These are phyloP conservation scores for Etheostoma cragini DNA, from an alignment of 2,113 vertebrate genomes.

Conservation along the genomic window DNA sequence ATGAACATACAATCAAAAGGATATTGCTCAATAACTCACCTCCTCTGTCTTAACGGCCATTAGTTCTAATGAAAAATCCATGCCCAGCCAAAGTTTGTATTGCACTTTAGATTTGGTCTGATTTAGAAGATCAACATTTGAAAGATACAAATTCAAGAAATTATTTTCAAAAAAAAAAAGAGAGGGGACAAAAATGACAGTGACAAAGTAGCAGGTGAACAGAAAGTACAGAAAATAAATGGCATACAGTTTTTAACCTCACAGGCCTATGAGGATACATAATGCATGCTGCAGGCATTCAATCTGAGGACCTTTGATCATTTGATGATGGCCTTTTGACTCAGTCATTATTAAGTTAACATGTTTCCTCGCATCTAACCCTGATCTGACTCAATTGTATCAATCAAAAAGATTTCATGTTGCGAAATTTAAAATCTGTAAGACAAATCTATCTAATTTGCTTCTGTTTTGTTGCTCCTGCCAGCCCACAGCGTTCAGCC, in stretches of 20 bases:
- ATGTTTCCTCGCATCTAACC: conserved; percentile 26
- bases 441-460: conserved; percentile 39
- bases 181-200: neutral
- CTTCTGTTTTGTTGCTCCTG: neutral
- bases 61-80: conserved; percentile 37
- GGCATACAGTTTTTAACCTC: neutral
- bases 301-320: conserved; percentile 3
- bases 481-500: neutral
- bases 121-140: neutral
- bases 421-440: conserved; percentile 8
- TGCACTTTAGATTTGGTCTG: conserved; percentile 1
- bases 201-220: conserved; percentile 13
- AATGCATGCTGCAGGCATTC: conserved; percentile 31
- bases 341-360: conserved; percentile 28
- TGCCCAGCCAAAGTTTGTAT: neutral
- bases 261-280: conserved; percentile 9
- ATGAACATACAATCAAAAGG: conserved; percentile 1
- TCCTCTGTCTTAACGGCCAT: conserved; percentile 7
- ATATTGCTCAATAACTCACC: conserved; percentile 33
- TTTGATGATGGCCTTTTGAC: conserved; percentile 8
- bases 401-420: conserved; percentile 14
- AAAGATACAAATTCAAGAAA: neutral
- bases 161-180: conserved; percentile 6
- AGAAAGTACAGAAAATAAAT: conserved; percentile 19
- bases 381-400: conserved; percentile 19